Base-by-base conservation (phyloP, 23 tunicate species). In the Halocynthia roretzi region DNA sequence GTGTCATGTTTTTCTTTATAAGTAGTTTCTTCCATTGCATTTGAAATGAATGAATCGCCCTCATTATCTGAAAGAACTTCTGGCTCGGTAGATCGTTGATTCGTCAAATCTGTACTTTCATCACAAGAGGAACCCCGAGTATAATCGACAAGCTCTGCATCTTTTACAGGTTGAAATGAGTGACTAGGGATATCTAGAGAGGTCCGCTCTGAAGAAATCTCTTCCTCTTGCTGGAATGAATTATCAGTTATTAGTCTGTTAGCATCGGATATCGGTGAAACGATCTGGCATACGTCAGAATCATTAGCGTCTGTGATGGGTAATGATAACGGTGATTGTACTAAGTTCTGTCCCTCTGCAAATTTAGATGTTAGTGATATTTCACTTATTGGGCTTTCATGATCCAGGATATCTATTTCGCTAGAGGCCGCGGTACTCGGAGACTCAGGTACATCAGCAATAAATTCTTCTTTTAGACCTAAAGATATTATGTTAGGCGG, bases 371-470 rank as follows among this genome's bases (percentile, higher is more conserved):
- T 65, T 58, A 78, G 54, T 56, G 87, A 89, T 52, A 82, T 49
- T 80, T 89, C 96, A 75, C 96, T 89, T 48, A 61, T 14, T 22
- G 20, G 56, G 51, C 96, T 89, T 50, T 89, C 96, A 80, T 89
- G 96, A 57, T 89, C 96, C 44, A 89, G 77, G 7, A 89, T 84
- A 49, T 89, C 96, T 17, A 89, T 84, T 40, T 89, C 96, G 80
- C 96, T 89, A 10, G 96, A 89, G 61, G 96, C 65, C 8, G 85
- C 74, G 2, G 88, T 89, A 8, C 19, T 65, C 31, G 10, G 15
- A 65, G 22, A 20, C 31, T 65, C 6, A 6, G 19, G 9, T 10
- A 48, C 31, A 20, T 65, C 70, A 10, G 19, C 19, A 11, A 65
- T 9, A 10, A 20, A 20, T 65, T 65, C 70, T 65, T 11, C 63